A percentile compares a stretch with the other conserved stretches of the same genome.
Conservation (phyloP, 2,888 invertebrate species). For the Sesamia inferens region DNA sequence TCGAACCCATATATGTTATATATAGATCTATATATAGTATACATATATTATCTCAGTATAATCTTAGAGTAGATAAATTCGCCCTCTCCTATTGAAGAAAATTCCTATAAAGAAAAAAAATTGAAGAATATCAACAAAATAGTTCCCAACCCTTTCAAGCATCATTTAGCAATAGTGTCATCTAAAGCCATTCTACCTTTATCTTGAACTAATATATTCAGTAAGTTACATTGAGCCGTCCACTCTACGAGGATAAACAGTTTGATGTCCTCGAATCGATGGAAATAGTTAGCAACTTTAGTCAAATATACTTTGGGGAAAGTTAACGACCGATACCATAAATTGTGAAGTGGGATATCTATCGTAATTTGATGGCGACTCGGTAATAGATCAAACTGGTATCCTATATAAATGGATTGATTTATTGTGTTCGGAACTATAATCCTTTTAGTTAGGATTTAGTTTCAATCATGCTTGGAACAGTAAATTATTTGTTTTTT, state of each 20-base stretch:
- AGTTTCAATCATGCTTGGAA: neutral
- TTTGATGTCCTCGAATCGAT: slow-evolving; percentile 44
- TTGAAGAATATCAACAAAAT: slow-evolving; percentile 12
- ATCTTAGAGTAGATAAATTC: neutral
- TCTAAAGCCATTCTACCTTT: slow-evolving; percentile 11
- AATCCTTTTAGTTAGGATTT: slow-evolving; percentile 24
- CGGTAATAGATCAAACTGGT: slow-evolving; percentile 53
- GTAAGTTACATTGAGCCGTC: slow-evolving; percentile 28
- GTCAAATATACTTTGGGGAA: slow-evolving; percentile 59
- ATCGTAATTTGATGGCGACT: slow-evolving; percentile 47
- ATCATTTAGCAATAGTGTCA: slow-evolving; percentile 27
- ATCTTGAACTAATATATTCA: slow-evolving; percentile 44
- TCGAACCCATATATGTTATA: too few species aligned
- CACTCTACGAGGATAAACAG: slow-evolving; percentile 44
- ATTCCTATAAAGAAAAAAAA: neutral
- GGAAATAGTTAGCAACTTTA: slow-evolving; percentile 61
- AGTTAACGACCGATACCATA: slow-evolving; percentile 45
- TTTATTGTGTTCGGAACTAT: slow-evolving; percentile 34
- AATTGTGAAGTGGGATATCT: slow-evolving; percentile 51
- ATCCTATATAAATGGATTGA: slow-evolving; percentile 36
- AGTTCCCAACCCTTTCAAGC: slow-evolving; percentile 5
- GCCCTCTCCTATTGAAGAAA: neutral
- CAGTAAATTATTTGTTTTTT: too few species aligned
- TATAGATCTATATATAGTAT: too few species aligned
- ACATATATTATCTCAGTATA: neutral